phyloP scores from a whole-genome alignment of 1,140 invertebrate genomes.

The Lepidurus apus region DNA sequence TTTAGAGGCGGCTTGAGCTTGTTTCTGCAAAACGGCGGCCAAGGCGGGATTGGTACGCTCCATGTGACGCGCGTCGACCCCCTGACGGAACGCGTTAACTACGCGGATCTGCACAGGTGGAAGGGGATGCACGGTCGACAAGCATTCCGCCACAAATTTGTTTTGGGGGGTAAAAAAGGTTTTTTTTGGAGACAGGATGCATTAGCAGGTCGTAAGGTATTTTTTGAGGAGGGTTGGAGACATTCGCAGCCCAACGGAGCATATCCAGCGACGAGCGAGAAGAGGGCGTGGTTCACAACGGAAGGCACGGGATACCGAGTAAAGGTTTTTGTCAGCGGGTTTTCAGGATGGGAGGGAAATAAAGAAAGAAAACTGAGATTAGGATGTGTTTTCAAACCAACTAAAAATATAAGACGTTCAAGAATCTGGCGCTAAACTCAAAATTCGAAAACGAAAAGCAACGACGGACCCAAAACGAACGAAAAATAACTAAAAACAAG shows the following conservation, averaged over 20 bases:
- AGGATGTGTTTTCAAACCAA: background rate
- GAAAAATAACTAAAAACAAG: background rate
- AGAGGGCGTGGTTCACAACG: conserved; percentile 13
- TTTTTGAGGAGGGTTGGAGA: background rate
- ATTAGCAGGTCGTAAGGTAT: background rate
- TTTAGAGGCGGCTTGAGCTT: conserved; percentile 69
- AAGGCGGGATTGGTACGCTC: conserved; percentile 83
- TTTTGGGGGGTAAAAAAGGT: background rate
- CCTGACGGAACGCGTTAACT: conserved; percentile 98
- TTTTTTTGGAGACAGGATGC: background rate
- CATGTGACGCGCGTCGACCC: conserved; percentile 87
- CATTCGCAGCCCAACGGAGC: conserved; percentile 10
- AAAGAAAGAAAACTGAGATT: conserved; percentile 23
- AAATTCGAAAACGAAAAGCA: background rate
- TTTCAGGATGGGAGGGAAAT: conserved; percentile 4
- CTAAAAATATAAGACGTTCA: background rate
- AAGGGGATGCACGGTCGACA: background rate
- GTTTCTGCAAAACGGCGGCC: conserved; percentile 83
- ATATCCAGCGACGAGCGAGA: conserved; percentile 18
- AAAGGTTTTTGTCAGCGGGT: background rate
- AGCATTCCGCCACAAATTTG: background rate
- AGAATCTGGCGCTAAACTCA: conserved; percentile 10
- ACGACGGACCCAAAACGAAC: background rate
- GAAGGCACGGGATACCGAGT: conserved; percentile 23
- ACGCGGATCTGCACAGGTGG: conserved; percentile 84